Evolutionary conservation across 1,140 invertebrate species (phyloP), one percentile per base, ranked within the genome.

Genomic region (Bursaphelenchus mucronatus): DNA sequence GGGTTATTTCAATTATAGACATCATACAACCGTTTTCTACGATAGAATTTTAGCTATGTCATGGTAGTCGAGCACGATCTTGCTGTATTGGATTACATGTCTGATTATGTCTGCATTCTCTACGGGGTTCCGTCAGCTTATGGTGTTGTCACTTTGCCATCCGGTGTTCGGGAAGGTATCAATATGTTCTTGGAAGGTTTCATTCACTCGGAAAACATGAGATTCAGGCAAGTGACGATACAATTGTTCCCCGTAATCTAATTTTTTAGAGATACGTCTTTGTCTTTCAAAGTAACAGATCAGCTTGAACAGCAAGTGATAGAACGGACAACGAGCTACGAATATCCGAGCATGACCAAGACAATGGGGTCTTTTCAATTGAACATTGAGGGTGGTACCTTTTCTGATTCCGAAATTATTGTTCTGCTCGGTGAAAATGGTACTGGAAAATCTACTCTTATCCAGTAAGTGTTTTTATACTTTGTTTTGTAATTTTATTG

Each of bases 141-240:
- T 84, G 96, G 96, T 69, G 96, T 99, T 53, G 96, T 99, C 54
- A 99, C 96, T 84, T 93, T 98, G 90, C 96, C 96, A 67, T 97
- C 95, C 85, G 96, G 93, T 39, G 95, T 98, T 43, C 86, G 95
- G 74, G 95, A 99, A 90, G 89, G 91, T 78, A 99, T 99, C 78
- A 99, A 99, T 82, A 97, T 98, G 79, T 99, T 99, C 84, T 86
- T 99, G 67, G 96, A 99, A 84, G 96, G 96, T 49, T 98, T 97
- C 86, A 92, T 99, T 5, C 94, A 94, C 49, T 97, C 96, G 15
- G 96, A 99, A 85, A 99, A 99, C 85, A 87, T 99, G 82, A 87
- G 96, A 81, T 99, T 99, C 85, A 87, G 96, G 66, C 94, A 96
- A 75, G 90, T 91, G 83, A 13, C 21, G n/a, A n/a, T 13, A 9